Evolutionary conservation across 2,888 invertebrate species (phyloP).

Genomic region (Chloroclysta siterata): DNA sequence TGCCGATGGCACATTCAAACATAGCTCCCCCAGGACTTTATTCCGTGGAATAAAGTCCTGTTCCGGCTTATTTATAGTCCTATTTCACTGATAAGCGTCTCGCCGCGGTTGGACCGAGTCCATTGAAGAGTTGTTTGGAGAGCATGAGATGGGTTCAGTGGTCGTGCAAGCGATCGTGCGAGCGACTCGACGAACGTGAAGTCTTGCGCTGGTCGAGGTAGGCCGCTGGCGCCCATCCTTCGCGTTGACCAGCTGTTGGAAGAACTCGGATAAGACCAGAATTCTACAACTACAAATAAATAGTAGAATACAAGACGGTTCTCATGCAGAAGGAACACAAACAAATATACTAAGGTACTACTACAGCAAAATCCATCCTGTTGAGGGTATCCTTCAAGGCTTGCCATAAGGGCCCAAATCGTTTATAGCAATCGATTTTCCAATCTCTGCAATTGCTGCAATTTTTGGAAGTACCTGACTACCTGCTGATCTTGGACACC

Average conservation of each 20-base stretch:
- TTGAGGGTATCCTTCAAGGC: too few species aligned
- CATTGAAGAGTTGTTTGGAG: conserved; percentile 14
- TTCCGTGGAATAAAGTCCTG: conserved; percentile 5
- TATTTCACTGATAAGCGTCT: conserved; percentile 9
- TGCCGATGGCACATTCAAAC: conserved; percentile 29
- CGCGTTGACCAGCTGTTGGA: conserved; percentile 86
- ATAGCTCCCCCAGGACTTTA: neutral
- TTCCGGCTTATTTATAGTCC: too few species aligned
- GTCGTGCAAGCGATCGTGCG: conserved; percentile 85
- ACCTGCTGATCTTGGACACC: too few species aligned
- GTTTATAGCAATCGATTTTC: too few species aligned
- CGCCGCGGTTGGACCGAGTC: conserved; percentile 8
- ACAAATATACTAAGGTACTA: too few species aligned
- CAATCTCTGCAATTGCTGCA: too few species aligned
- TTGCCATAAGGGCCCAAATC: too few species aligned
- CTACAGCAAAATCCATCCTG: too few species aligned
- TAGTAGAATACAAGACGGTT: too few species aligned
- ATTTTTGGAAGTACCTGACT: too few species aligned
- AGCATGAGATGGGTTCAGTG: conserved; percentile 58
- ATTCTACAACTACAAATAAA: neutral
- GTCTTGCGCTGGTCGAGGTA: conserved; percentile 94
- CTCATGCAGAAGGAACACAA: too few species aligned
- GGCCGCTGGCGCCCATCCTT: conserved; percentile 98
- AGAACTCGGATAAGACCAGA: neutral
- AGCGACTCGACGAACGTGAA: conserved; percentile 89